phyloP scores from a whole-genome alignment of 2,797 vertebrate species.

The Otolemur crassicaudatus region DNA sequence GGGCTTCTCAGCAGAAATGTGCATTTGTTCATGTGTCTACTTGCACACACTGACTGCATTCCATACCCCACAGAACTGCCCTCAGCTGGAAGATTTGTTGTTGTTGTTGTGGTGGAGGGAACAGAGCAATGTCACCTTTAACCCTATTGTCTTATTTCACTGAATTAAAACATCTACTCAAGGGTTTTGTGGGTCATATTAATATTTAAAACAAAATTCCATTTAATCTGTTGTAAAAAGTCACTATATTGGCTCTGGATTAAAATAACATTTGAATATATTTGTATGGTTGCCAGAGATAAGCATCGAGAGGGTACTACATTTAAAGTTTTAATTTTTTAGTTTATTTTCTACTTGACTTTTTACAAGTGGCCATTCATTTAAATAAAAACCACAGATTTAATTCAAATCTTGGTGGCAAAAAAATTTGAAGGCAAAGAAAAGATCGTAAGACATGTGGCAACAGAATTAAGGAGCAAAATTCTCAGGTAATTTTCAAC shows the following conservation, averaged over 20 bases:
- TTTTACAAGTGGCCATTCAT: background rate
- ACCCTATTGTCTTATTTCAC: slow-evolving; percentile 29
- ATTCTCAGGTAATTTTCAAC: slow-evolving; percentile 62
- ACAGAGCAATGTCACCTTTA: slow-evolving; percentile 50
- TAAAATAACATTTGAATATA: slow-evolving; percentile 55
- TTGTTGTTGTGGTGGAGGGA: background rate
- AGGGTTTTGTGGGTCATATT: background rate
- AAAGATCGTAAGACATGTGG: slow-evolving; percentile 9
- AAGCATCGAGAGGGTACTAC: background rate
- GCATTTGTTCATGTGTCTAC: background rate
- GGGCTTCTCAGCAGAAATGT: slow-evolving; percentile 66
- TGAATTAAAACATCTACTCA: slow-evolving; percentile 18
- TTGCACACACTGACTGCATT: slow-evolving; percentile 52
- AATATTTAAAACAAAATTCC: slow-evolving; percentile 75
- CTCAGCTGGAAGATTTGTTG: slow-evolving; percentile 51
- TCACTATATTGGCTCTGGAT: background rate
- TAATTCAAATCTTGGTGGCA: slow-evolving; percentile 44
- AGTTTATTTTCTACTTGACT: slow-evolving; percentile 58
- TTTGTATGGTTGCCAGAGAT: slow-evolving; percentile 19
- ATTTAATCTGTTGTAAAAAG: slow-evolving; percentile 47
- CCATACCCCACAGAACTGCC: slow-evolving; percentile 55
- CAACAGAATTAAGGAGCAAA: slow-evolving; percentile 15
- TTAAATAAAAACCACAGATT: slow-evolving; percentile 62
- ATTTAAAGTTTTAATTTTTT: slow-evolving; percentile 32
- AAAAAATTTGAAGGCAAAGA: slow-evolving; percentile 64